Evolutionary conservation across 1,140 invertebrate species (phyloP).

Genomic region (Hyles vespertilio): DNA sequence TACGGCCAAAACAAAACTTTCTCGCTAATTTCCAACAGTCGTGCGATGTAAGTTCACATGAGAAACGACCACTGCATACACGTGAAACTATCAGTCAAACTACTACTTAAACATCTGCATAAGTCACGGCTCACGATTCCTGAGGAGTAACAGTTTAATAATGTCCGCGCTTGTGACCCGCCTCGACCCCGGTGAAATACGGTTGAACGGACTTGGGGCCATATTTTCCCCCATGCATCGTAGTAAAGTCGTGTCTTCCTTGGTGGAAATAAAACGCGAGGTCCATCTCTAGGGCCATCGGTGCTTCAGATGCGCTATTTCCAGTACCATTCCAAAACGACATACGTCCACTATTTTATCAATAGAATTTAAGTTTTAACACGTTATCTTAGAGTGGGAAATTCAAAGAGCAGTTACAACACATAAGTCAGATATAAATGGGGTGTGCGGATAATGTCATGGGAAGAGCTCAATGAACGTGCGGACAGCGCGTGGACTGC

Average conservation of each 20-base stretch:
- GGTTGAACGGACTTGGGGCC: constrained; percentile 63
- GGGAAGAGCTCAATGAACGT: constrained; percentile 72
- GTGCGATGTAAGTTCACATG: constrained; percentile 64
- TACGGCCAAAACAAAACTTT: constrained; percentile 51
- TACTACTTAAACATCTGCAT: constrained; percentile 71
- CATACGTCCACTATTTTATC: constrained; percentile 14
- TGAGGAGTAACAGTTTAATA: constrained; percentile 71
- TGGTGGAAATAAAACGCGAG: constrained; percentile 72
- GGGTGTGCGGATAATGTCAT: constrained; percentile 65
- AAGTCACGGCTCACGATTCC: constrained; percentile 69
- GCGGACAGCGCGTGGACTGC: constrained; percentile 67
- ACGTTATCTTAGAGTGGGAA: constrained; percentile 6
- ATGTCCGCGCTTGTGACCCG: constrained; percentile 63
- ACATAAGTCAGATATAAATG: constrained; percentile 41
- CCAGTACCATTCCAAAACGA: constrained; percentile 26
- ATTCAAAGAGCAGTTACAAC: constrained; percentile 15
- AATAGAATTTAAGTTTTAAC: constrained; percentile 19
- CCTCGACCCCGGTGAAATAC: constrained; percentile 65
- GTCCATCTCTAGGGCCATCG: constrained; percentile 72
- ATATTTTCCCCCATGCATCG: constrained; percentile 72
- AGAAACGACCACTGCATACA: constrained; percentile 64
- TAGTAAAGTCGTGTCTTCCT: constrained; percentile 69
- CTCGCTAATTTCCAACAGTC: constrained; percentile 63
- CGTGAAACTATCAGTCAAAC: constrained; percentile 70
- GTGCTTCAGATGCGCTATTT: constrained; percentile 70